Percentiles rank a stretch among this genome's conserved stretches.
phyloP scores from a whole-genome alignment of 2,113 vertebrate species.

The Brevimyrus niger region DNA sequence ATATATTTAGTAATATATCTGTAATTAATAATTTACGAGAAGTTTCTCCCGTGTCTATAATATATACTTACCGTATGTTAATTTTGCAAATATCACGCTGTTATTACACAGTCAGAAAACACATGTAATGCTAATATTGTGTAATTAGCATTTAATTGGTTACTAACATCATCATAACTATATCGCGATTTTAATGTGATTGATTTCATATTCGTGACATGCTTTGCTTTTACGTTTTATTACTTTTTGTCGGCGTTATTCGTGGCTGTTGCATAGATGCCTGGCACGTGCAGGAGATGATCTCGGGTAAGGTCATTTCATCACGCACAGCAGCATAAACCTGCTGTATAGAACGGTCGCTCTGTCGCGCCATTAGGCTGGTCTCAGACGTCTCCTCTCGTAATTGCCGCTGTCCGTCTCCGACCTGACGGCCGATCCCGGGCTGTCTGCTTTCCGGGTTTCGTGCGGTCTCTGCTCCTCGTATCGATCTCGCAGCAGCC shows the following conservation, averaged over 20 bases:
- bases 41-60: neutral
- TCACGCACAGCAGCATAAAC: neutral
- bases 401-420: neutral
- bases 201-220: neutral
- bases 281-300: neutral
- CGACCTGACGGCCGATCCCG: neutral
- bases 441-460: neutral
- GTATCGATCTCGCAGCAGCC: constrained; percentile 18
- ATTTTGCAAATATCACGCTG: neutral
- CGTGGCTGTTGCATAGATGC: neutral
- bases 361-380: neutral
- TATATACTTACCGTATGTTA: neutral
- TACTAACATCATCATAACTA: neutral
- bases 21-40: neutral
- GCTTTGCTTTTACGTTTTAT: neutral
- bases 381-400: neutral
- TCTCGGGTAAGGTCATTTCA: neutral
- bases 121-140: constrained; percentile 6
- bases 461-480: neutral
- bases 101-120: constrained; percentile 5
- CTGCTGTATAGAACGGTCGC: neutral
- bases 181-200: neutral
- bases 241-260: neutral
- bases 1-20: neutral
- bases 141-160: neutral